Percentiles rank a stretch among this genome's conserved stretches.
phyloP scores from a whole-genome alignment of 2,888 invertebrate genomes.

The Sphinx pinastri region DNA sequence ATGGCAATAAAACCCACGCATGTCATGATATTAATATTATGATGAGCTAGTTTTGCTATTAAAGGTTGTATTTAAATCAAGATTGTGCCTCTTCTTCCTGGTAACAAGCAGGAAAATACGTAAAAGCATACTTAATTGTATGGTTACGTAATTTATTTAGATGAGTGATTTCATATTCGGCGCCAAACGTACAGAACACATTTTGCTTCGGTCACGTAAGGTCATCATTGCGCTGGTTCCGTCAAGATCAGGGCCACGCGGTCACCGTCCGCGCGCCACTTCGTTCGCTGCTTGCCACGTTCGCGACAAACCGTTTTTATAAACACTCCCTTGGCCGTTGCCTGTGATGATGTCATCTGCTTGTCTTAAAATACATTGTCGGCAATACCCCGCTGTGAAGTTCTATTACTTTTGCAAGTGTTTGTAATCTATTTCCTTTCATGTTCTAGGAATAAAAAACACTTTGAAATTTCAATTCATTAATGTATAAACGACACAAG shows the following conservation, averaged over 20 bases:
- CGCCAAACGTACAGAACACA: conserved; percentile 14
- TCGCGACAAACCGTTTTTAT: conserved; percentile 56
- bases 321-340: conserved; percentile 61
- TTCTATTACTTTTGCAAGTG: conserved; percentile 47
- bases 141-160: conserved; percentile 22
- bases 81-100: conserved; percentile 43
- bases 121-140: conserved; percentile 34
- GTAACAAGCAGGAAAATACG: conserved; percentile 38
- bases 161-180: conserved; percentile 2
- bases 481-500: neutral
- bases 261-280: conserved; percentile 63
- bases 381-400: conserved; percentile 47
- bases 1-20: conserved; percentile 22
- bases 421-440: conserved; percentile 7
- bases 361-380: conserved; percentile 49
- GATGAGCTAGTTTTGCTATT: conserved; percentile 50
- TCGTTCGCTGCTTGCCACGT: conserved; percentile 59
- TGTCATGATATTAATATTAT: conserved; percentile 12
- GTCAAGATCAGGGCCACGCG: conserved; percentile 78
- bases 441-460: neutral
- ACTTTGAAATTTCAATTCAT: neutral
- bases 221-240: conserved; percentile 55
- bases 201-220: conserved; percentile 44
- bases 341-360: conserved; percentile 71
- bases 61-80: conserved; percentile 49